Evolutionary conservation across 2,888 invertebrate genomes (phyloP).

Genomic region (Lydus trimaculatus): DNA sequence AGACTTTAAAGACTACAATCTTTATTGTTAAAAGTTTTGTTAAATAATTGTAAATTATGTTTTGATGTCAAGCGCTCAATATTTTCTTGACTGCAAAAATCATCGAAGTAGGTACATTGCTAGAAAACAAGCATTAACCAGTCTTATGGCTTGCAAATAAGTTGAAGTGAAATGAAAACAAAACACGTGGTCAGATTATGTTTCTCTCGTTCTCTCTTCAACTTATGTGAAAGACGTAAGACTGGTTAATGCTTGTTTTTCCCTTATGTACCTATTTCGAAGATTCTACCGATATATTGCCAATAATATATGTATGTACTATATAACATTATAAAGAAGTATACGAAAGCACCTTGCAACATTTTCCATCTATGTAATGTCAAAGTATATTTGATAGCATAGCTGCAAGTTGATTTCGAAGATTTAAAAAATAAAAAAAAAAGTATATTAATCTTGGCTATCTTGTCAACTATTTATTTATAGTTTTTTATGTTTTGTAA

Average conservation of each 20-base stretch:
- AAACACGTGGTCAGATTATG: too few species aligned
- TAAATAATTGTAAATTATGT: neutral
- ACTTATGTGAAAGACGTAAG: too few species aligned
- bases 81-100: conserved; percentile 61
- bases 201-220: too few species aligned
- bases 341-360: conserved; percentile 50
- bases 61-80: conserved; percentile 46
- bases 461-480: neutral
- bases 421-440: conserved; percentile 64
- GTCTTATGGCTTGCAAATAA: too few species aligned
- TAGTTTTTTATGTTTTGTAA: too few species aligned
- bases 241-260: too few species aligned
- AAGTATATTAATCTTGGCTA: neutral
- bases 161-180: too few species aligned
- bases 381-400: conserved; percentile 57
- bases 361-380: conserved; percentile 60
- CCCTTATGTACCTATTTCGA: too few species aligned
- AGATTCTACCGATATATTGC: too few species aligned
- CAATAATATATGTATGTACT: too few species aligned
- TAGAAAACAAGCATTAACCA: too few species aligned
- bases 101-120: too few species aligned
- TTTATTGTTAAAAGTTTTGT: neutral
- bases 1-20: neutral
- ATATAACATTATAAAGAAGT: conserved; percentile 54
- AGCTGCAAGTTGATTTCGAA: conserved; percentile 65